Evolutionary conservation across 2,797 vertebrate genomes (phyloP), one percentile per base, ranked within the genome.

Genomic region (Halcyon badia): DNA sequence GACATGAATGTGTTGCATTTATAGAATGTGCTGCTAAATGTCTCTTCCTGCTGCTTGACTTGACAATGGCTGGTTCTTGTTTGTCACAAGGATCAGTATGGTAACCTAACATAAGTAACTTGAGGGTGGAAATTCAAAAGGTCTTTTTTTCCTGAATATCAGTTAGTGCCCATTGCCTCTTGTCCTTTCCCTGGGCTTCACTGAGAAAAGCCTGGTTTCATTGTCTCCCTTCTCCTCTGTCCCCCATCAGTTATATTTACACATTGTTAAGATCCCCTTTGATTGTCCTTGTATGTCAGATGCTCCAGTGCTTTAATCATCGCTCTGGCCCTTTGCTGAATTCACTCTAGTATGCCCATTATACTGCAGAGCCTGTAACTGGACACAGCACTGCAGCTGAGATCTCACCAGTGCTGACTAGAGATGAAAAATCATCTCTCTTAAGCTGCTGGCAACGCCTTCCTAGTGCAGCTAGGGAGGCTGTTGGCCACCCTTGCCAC

Each of bases 1-100:
- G 58, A 51, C 72, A 37, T 83, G 42, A 42, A 42, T 88, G 73
- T 94, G 62, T 87, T 92, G 83, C 78, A 58, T 94, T 92, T 92
- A 89, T 82, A 89, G 83, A 84, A 79, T 58, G 33, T 83, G 41
- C 44, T 75, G 20, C 31, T 81, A 61, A 81, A 86, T 90, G 22
- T 19, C 58, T 90, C 33, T 94, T 94, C 57, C 83, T 83, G 72
- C 81, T 94, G 48, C 57, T 65, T 81, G 69, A 60, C 72, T 92
- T 91, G 60, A 57, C 79, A 42, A 5, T 68, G 41, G 11, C 61
- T 85, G 31, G 20, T 89, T 57, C 54, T 90, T 83, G 10, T 85
- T 86, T 93, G 57, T 81, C 65, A 49, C 61, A 86, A 64, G 62
- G 52, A 41, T 76, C 44, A 14, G 60, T 76, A 68, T 0, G 2